Base-by-base conservation (phyloP, 1,140 invertebrate genomes). In the Listronotus oregonensis region DNA sequence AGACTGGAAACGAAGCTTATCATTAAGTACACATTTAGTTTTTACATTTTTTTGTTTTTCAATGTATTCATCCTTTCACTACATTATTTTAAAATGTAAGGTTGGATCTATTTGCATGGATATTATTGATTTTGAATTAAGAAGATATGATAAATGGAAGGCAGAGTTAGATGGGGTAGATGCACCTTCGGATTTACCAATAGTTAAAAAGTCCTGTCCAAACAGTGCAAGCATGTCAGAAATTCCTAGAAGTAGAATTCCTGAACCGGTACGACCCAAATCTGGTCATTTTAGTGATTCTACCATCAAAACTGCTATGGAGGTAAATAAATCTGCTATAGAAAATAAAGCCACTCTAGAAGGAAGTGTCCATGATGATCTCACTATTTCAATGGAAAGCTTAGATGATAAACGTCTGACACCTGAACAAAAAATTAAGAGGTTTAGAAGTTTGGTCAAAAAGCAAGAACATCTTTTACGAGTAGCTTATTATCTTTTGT, bases 21-120 rank as follows among this genome's bases (percentile, higher is more conserved):
- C 98, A 79, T 80, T 99, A 31, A 96, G 94, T 58, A 97, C 93
- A 70, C 97, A 98, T 80, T 95, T 99, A 75, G 90, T 98, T 65
- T 96, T 96, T 77, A 93, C 95, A 68, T 99, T 99, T 82, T 96
- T 97, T 77, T 97, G 94, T 78, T 97, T 99, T 79, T 98, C 96
- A 10, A 92, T 92, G n/a, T 99, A 97, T 77, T 90, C 90, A 69
- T 89, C 95, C 75, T 99, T 99, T 82, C 97, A 99, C 80, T 87
- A 89, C 39, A 88, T 98, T 10, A 92, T 99, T 50, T 83, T 91
- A 10, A 91, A 94, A 73, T 94, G 94, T 73, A 95, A 95, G 82
- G 93, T 96, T 79, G 96, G 96, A 8, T 97, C 96, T 0, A 81
- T 98, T 17, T 96, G 93, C 76, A 95, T 99, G 89, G 94, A 96